A percentile compares a stretch with the other conserved stretches of the same genome.
These are phyloP conservation scores for Acropora tenuis DNA, from an alignment of 64 coral and sea anemone genomes.

Conservation along the genomic window DNA sequence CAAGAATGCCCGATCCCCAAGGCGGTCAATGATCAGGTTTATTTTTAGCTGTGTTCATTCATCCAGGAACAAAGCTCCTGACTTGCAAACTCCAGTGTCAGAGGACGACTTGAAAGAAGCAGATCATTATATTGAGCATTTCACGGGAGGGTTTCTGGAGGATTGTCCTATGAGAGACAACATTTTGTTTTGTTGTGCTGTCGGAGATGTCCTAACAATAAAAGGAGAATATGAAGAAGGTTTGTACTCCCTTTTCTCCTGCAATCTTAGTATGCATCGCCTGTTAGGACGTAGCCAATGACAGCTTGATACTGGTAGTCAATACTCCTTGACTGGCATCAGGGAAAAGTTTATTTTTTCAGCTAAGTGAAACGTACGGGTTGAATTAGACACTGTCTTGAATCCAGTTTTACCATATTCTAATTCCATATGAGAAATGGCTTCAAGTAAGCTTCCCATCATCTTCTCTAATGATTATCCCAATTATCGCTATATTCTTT, in stretches of 20 bases:
- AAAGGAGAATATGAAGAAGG: slow-evolving; percentile 37
- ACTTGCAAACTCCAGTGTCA: slow-evolving; percentile 9
- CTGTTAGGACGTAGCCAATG: no score
- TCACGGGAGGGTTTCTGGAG: slow-evolving; percentile 5
- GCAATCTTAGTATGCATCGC: no score
- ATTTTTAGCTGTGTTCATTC: slow-evolving; percentile 1
- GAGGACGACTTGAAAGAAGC: neutral
- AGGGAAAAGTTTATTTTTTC: no score
- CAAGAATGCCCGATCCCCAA: slow-evolving; percentile 6
- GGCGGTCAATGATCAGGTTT: slow-evolving; percentile 9
- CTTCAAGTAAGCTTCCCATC: neutral
- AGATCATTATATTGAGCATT: neutral
- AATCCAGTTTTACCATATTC: no score
- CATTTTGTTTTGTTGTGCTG: slow-evolving; percentile 19
- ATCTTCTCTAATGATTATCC: no score
- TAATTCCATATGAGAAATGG: no score
- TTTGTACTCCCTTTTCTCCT: neutral
- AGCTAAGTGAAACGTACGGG: no score
- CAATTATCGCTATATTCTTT: no score
- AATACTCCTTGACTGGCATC: no score
- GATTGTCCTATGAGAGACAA: slow-evolving; percentile 22
- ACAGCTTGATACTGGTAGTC: no score
- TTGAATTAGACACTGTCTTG: no score
- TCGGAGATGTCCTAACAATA: neutral
- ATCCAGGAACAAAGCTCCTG: neutral